Percentiles rank a stretch among this genome's conserved stretches.
Evolutionary conservation across 2,797 vertebrate genomes (phyloP).

Genomic region (Salmo trutta): DNA sequence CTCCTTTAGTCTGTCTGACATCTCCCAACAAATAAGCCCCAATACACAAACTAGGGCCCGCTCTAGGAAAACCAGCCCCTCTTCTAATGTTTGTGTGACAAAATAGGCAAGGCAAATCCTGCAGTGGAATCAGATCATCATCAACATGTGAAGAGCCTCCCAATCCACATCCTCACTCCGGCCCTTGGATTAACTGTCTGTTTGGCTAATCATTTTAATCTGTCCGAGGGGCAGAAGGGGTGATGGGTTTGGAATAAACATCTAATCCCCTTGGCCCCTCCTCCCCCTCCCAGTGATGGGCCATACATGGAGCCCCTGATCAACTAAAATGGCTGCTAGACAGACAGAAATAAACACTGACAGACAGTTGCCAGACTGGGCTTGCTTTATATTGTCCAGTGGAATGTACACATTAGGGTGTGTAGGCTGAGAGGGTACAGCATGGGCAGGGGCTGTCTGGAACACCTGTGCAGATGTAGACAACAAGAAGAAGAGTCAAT

Average conservation of each 20-base stretch:
- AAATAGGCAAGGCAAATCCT: conserved; percentile 85
- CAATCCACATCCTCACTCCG: conserved; percentile 86
- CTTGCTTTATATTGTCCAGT: conserved; percentile 67
- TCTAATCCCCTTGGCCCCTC: conserved; percentile 51
- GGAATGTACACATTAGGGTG: conserved; percentile 73
- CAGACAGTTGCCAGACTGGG: conserved; percentile 70
- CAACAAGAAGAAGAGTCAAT: not conserved
- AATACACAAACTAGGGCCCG: conserved; percentile 84
- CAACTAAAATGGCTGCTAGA: conserved; percentile 46
- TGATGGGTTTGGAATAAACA: conserved; percentile 84
- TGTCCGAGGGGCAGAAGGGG: conserved; percentile 72
- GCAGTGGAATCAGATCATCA: conserved; percentile 86
- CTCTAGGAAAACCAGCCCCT: conserved; percentile 73
- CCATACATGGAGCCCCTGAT: not conserved
- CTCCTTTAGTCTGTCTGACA: conserved; percentile 80
- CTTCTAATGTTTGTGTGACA: conserved; percentile 89
- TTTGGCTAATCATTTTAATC: conserved; percentile 90
- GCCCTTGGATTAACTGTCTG: conserved; percentile 76
- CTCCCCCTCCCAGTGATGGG: conserved; percentile 3
- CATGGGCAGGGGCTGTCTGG: conserved; percentile 71
- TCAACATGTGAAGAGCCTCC: conserved; percentile 83
- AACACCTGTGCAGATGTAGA: conserved; percentile 48
- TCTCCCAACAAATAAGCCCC: conserved; percentile 77
- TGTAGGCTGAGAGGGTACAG: conserved; percentile 56
- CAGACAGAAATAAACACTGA: conserved; percentile 44